Evolutionary conservation across 2,888 invertebrate genomes (phyloP), one percentile per base, ranked within the genome.

Genomic region (Pachymerium ferrugineum): DNA sequence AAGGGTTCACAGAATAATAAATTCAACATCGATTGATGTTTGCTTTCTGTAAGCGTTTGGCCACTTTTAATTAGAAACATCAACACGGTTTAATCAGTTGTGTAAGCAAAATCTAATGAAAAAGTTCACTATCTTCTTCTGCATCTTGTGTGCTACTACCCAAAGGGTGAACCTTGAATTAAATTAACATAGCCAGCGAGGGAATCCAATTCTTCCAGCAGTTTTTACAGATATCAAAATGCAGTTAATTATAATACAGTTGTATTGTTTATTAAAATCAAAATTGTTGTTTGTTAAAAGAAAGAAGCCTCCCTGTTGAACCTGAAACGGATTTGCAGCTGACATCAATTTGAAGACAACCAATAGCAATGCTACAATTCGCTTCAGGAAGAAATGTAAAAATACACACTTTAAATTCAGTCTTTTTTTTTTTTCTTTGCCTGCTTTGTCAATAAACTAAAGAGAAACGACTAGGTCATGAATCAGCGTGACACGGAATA

Each of bases 391-490:
- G 28, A 62, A 62, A 62, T 62, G 62, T 62, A 62, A 62, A 62
- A 62, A 25, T 62, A 62, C 62, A 62, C 62, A 62, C 62, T 62
- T 62, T 62, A 62, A 62, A 62, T 62, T 62, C 62, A 62, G 25
- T 62, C 62, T 3, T 28, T 62, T 62, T 62, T 54, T 54, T 62
- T 62, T 10, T 10, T 1, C 14, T 14, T 62, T 62, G 12, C 62
- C 62, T 25, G 28, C 62, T 62, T 62, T 62, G 62, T 62, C 62
- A 62, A 62, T 62, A 62, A 62, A 62, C 62, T 62, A 62, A 62
- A 62, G 62, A 62, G 62, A 62, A 62, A 62, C 62, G 62, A 62
- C 62, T 62, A n/a, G 62, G 62, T 62, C 62, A 62, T 62, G 62
- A 22, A 62, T 62, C 62, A 62, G 25, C 2, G 28, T 62, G 62